Evolutionary conservation across 1,140 invertebrate species (phyloP), one percentile per base, ranked within the genome.

Genomic region (Atta texana): DNA sequence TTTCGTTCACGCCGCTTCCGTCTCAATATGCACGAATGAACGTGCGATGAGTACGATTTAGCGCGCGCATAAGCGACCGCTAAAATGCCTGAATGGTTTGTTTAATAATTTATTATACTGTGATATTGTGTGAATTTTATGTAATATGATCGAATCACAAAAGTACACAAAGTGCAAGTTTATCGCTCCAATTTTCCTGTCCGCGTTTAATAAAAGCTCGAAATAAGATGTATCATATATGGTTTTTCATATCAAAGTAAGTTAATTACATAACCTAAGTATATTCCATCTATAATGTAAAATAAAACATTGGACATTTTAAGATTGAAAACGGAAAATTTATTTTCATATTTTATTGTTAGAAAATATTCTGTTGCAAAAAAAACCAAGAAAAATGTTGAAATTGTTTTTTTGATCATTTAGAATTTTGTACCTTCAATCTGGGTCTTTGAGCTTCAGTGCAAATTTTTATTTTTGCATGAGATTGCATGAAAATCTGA

Each of bases 1-100:
- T 84, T 84, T 84, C 80, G 80, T 84, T 84, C 55, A 49, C 80
- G 68, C 69, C 44, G 69, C 80, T 84, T 84, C 80, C 80, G 80
- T 75, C 69, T 84, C 80, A 34, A 75, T 84, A 61, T 75, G 55
- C 28, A 84, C 69, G 71, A 75, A 84, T 84, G 69, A 84, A 84
- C 80, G 80, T 84, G 80, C 80, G 80, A 82, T 82, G 80, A 82
- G 68, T 74, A 59, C 68, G 68, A 84, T 84, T 63, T 75, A 75
- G 39, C 55, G 55, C 39, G 69, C 55, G 24, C 31, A 49, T 75
- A 57, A 44, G 24, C 34, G 28, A 1, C 39, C 44, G 28, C 24
- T 84, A 61, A 84, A 75, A 34, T 63, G 51, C 14, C 14, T 57
- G 39, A 63, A 28, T 71, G 24, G 14, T 74, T 84, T 84, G 39